phyloP scores from a whole-genome alignment of 2,888 invertebrate genomes.

The Heliconius aoede region DNA sequence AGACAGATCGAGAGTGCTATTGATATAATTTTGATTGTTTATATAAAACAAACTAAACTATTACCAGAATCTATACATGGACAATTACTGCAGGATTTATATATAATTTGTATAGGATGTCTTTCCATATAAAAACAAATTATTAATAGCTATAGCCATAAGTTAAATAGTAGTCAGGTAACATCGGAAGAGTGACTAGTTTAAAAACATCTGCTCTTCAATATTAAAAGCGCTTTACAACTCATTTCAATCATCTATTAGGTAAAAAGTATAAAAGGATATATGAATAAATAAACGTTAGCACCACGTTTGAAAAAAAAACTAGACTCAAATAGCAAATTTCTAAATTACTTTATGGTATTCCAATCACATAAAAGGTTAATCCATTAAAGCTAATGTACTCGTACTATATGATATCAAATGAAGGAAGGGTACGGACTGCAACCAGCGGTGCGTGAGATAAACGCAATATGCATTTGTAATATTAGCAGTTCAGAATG shows the following conservation, averaged over 20 bases:
- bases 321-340: slow-evolving; percentile 49
- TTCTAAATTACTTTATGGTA: slow-evolving; percentile 40
- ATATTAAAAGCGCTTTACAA: not conserved
- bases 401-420: slow-evolving; percentile 63
- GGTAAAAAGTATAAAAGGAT: not conserved
- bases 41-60: too few species aligned
- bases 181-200: not conserved
- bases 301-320: slow-evolving; percentile 6
- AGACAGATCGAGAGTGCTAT: not conserved
- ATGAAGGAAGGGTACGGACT: slow-evolving; percentile 57
- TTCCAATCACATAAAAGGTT: slow-evolving; percentile 52
- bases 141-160: too few species aligned
- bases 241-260: not conserved
- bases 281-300: slow-evolving; percentile 13
- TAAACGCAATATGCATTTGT: slow-evolving; percentile 61
- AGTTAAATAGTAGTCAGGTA: not conserved
- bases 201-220: not conserved
- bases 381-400: slow-evolving; percentile 79
- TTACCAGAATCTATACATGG: too few species aligned
- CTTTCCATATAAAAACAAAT: too few species aligned
- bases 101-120: too few species aligned
- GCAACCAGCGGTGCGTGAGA: slow-evolving; percentile 69
- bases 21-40: not conserved
- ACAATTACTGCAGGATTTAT: too few species aligned
- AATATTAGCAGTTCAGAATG: slow-evolving; percentile 28